Percentiles rank a stretch among this genome's conserved stretches.
Evolutionary conservation across 2,888 invertebrate species (phyloP).

Genomic region (Eilema griseolum): DNA sequence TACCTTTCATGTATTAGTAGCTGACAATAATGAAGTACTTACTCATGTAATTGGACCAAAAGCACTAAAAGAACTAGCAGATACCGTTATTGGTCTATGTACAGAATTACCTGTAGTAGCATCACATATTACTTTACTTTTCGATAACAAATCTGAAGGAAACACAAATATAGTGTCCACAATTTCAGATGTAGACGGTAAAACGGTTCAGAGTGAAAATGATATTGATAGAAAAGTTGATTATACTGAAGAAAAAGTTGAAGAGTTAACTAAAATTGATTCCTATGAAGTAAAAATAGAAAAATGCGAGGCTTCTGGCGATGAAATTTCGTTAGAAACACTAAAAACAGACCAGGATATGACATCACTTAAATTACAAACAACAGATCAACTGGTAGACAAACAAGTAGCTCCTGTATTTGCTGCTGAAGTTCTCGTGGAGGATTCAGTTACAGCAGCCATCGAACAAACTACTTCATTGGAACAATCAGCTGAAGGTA

Average conservation of each 20-base stretch:
- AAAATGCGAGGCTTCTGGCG: not conserved
- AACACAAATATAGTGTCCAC: not conserved
- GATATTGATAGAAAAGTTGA: not conserved
- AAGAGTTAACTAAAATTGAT: not conserved
- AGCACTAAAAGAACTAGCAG: constrained; percentile 43
- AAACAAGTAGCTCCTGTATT: not conserved
- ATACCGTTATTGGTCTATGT: constrained; percentile 44
- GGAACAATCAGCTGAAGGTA: not conserved
- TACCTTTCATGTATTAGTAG: constrained; percentile 41
- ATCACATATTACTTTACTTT: constrained; percentile 14
- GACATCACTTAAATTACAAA: not conserved
- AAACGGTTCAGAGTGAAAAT: no score
- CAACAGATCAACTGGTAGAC: not conserved
- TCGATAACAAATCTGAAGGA: not conserved
- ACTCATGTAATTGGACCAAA: constrained; percentile 31
- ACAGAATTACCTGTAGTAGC: constrained; percentile 18
- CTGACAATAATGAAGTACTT: constrained; percentile 43
- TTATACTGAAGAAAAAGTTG: not conserved
- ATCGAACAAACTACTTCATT: not conserved
- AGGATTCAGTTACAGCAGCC: no score
- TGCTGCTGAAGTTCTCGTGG: not conserved
- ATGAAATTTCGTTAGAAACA: not conserved
- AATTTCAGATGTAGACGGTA: not conserved
- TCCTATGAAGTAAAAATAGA: not conserved
- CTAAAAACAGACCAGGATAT: not conserved